Conservation (phyloP, 2,888 invertebrate genomes). For the Sceliomorpha sp. region DNA sequence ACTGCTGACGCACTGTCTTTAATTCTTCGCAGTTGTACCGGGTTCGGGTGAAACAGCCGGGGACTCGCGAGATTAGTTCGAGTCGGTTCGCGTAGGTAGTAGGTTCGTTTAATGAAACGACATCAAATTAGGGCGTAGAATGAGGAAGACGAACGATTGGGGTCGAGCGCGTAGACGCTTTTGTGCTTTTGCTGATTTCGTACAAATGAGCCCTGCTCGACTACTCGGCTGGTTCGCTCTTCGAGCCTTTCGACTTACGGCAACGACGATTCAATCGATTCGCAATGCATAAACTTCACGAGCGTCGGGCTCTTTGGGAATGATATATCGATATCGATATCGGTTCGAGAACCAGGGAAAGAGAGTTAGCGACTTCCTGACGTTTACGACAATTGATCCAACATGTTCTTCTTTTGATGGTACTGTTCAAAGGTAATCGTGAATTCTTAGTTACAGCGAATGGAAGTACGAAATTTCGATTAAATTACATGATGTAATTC, state of each 20-base stretch:
- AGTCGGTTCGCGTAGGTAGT: slow-evolving; percentile 24
- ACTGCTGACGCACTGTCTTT: slow-evolving; percentile 72
- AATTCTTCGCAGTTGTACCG: slow-evolving; percentile 62
- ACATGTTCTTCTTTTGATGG: no score
- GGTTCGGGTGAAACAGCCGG: slow-evolving; percentile 59
- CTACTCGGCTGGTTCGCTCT: not conserved
- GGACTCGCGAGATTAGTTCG: slow-evolving; percentile 24
- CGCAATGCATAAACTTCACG: not conserved
- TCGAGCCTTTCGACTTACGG: no score
- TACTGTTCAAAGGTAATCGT: no score
- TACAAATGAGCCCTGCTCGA: slow-evolving; percentile 30
- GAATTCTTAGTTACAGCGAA: no score
- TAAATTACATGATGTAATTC: no score
- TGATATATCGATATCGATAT: no score
- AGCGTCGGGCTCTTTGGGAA: no score
- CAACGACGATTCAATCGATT: slow-evolving; percentile 37
- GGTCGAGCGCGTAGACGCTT: slow-evolving; percentile 49
- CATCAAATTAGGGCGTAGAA: slow-evolving; percentile 34
- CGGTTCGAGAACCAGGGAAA: no score
- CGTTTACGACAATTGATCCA: no score
- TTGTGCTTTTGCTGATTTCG: slow-evolving; percentile 64
- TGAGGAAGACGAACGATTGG: slow-evolving; percentile 37
- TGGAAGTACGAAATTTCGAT: no score
- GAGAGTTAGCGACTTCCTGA: no score
- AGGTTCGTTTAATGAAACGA: slow-evolving; percentile 46